Evolutionary conservation across 2,113 vertebrate genomes (phyloP).

Genomic region (Spermophilus dauricus): DNA sequence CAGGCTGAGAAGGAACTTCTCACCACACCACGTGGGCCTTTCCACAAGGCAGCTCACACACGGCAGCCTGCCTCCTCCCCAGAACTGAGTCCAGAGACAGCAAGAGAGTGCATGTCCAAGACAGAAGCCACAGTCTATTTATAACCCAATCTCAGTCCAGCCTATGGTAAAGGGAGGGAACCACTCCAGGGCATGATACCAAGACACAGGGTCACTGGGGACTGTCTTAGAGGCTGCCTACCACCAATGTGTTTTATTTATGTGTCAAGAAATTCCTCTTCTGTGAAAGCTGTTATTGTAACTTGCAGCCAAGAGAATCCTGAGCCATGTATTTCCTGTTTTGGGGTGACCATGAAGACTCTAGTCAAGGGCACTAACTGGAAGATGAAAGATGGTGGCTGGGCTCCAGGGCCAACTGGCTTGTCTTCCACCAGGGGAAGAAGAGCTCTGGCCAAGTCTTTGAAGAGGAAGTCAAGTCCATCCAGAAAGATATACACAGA

Average conservation of each 20-base stretch:
- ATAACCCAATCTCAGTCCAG: background rate
- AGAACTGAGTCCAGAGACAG: fast-evolving
- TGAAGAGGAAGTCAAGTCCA: background rate
- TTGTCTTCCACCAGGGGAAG: background rate
- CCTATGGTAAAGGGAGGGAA: fast-evolving
- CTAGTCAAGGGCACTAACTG: background rate
- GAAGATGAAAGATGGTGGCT: background rate
- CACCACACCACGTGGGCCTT: fast-evolving
- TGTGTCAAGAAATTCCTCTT: background rate
- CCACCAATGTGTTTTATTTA: background rate
- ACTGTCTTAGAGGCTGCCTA: too few species aligned
- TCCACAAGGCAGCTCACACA: background rate
- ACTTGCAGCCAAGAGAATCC: background rate
- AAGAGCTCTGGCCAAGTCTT: background rate
- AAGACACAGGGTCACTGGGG: background rate
- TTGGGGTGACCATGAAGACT: background rate
- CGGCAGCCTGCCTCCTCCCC: background rate
- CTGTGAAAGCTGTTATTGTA: background rate
- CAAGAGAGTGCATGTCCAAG: background rate
- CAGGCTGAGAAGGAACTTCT: too few species aligned
- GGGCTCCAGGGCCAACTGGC: background rate
- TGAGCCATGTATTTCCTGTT: background rate
- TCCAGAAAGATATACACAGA: background rate
- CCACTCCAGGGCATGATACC: background rate
- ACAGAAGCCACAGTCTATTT: background rate